Base-by-base conservation (phyloP, 1,140 invertebrate genomes). In the Zophobas atratus region DNA sequence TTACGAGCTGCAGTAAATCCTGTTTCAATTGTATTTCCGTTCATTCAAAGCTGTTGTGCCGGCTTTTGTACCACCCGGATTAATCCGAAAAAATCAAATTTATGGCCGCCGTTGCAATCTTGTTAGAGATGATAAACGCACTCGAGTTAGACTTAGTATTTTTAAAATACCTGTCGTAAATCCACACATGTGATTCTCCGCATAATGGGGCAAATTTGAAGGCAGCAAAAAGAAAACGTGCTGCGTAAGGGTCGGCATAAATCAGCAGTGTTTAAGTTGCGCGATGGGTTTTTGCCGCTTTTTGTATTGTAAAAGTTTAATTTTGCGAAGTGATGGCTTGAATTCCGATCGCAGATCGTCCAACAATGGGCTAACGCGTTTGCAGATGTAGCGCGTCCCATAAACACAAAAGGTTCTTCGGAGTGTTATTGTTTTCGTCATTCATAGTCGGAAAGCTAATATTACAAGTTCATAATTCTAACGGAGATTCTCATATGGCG, bases 401-500 rank as follows among this genome's bases (percentile, higher is more conserved):
- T 1, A 20, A 20, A 20, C 20, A 20, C 20, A 46, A 4, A 4
- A 46, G 6, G 43, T 46, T 46, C 6, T 46, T 46, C 43, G 3
- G 3, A 4, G 3, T 46, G 43, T 46, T 46, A 8, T 46, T 46
- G 43, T 3, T 46, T 32, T 32, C 60, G n/a, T 67, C n/a, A 43
- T 43, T 43, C 39, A 43, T 33, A 67, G 20, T 5, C 38, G 36
- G 5, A n/a, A 20, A 67, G 39, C 38, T 73, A 73, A 73, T 73
- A 73, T 73, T 56, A 56, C 71, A 55, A 73, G 71, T 73, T 56
- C 71, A 73, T 73, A 73, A 39, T 55, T 73, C 55, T n/a, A 41
- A 38, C 8, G 41, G 51, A 73, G 32, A 73, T 48, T 73, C 41
- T 56, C 71, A 73, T 73, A 56, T 39, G 71, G 8, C 48, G 1